Conservation (phyloP, 2,888 invertebrate species). For the Drosophila nr. perissopoda region DNA sequence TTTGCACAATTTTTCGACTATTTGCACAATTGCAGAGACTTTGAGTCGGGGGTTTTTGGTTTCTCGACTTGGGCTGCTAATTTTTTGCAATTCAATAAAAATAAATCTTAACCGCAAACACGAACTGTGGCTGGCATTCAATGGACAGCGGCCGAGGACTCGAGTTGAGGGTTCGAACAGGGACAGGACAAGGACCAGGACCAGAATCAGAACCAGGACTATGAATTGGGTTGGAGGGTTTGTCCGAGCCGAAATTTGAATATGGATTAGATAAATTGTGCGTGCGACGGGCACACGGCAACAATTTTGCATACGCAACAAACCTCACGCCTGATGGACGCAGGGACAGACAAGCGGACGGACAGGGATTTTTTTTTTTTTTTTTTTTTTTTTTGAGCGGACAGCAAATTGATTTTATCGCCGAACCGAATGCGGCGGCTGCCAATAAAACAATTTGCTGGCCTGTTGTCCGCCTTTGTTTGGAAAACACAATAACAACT, state of each 20-base stretch:
- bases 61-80: constrained; percentile 38
- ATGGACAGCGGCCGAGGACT: constrained; percentile 49
- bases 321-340: constrained; percentile 54
- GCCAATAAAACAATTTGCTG: constrained; percentile 78
- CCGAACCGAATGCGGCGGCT: constrained; percentile 70
- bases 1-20: constrained; percentile 37
- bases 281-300: constrained; percentile 56
- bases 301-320: constrained; percentile 59
- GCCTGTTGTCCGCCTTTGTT: constrained; percentile 58
- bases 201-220: background rate
- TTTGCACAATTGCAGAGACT: constrained; percentile 49
- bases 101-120: constrained; percentile 78
- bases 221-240: constrained; percentile 15
- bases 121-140: constrained; percentile 50
- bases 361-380: constrained; percentile 12
- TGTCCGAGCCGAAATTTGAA: constrained; percentile 70
- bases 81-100: constrained; percentile 77
- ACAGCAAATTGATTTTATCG: constrained; percentile 76
- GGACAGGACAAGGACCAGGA: background rate
- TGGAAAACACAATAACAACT: constrained; percentile 34
- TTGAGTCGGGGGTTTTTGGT: background rate
- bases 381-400: constrained; percentile 34
- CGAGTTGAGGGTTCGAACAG: constrained; percentile 20
- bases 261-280: constrained; percentile 79
- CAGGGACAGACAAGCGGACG: background rate